These are phyloP conservation scores for Drosophila sproati DNA, from an alignment of 1,140 invertebrate genomes.

Conservation along the genomic window DNA sequence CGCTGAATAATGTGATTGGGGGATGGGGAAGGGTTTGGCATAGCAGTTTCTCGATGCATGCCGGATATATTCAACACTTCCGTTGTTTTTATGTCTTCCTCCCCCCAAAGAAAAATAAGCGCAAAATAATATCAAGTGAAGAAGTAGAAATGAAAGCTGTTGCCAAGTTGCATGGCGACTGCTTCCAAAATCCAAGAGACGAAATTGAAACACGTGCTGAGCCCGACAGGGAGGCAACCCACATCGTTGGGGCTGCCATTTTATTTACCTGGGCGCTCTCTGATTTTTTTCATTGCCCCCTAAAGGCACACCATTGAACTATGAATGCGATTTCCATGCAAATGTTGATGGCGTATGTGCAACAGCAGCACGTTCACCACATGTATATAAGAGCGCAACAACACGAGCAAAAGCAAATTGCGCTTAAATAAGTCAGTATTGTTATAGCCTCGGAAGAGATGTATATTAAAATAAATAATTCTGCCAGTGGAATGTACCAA, in stretches of 20 bases:
- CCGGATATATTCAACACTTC: slow-evolving; percentile 72
- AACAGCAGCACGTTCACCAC: slow-evolving; percentile 18
- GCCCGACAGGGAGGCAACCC: not conserved
- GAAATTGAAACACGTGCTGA: slow-evolving; percentile 42
- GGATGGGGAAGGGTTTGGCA: not conserved
- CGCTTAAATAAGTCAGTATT: slow-evolving; percentile 43
- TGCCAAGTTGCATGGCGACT: not conserved
- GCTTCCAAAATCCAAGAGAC: slow-evolving; percentile 23
- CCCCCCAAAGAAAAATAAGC: slow-evolving; percentile 25
- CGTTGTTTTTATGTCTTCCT: slow-evolving; percentile 78
- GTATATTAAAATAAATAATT: slow-evolving; percentile 35
- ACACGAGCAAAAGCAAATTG: slow-evolving; percentile 21
- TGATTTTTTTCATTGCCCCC: slow-evolving; percentile 11
- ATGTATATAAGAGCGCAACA: slow-evolving; percentile 17
- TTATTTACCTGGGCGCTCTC: slow-evolving; percentile 31
- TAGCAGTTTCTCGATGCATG: slow-evolving; percentile 46
- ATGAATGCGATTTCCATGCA: slow-evolving; percentile 68
- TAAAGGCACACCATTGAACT: slow-evolving; percentile 37
- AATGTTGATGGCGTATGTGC: slow-evolving; percentile 44
- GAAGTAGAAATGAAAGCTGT: not conserved
- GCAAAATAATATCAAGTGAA: slow-evolving; percentile 44
- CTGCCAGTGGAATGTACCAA: slow-evolving; percentile 4
- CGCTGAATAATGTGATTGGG: slow-evolving; percentile 19
- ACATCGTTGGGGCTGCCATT: slow-evolving; percentile 11
- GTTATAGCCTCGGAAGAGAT: slow-evolving; percentile 14